Evolutionary conservation across 2,113 vertebrate genomes (phyloP), one percentile per base, ranked within the genome.

Genomic region (Hiodon alosoides): DNA sequence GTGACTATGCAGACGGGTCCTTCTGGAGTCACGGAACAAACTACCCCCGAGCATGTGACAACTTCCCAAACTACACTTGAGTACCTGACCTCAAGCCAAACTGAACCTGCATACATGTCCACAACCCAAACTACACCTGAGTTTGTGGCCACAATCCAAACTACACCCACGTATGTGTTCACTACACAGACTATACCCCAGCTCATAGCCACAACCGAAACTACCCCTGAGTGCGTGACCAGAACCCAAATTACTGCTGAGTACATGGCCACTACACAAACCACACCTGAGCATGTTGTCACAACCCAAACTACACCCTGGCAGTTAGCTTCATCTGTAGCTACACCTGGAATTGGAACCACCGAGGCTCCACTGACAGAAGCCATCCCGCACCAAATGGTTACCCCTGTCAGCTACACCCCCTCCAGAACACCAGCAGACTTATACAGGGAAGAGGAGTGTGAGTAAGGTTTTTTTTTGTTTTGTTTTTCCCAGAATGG

Each of bases 401-500:
- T 9, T 13, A 61, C 47, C 4, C 13, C 58, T 3, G 6, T 6
- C 57, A 51, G 2, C 51, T 4, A 46, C 17, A 61, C 16, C 58
- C n/a, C n/a, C 13, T 54, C n/a, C n/a, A 65, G 50, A 4, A 54
- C 51, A 46, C 4, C 16, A 1, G 60, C 3, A 7, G 17, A 46
- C 70, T 50, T 50, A 4, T 6, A 14, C 4, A 46, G 14, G 16
- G 52, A 66, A 50, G 62, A 17, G 17, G 60, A 17, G 4, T 71
- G 68, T 76, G 75, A 76, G 75, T 76, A 64, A 59, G 50, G 55
- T 54, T 0, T 69, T 70, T 71, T 61, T 31, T 31, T 31, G 0
- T 31, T 31, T 31, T 31, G 0, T 31, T 31, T 31, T 31, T 31
- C 2, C 2, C 0, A 31, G 69, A 70, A 57, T 57, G 52, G 52